Base-by-base conservation (phyloP, 2,113 vertebrate species). In the Alces alces region DNA sequence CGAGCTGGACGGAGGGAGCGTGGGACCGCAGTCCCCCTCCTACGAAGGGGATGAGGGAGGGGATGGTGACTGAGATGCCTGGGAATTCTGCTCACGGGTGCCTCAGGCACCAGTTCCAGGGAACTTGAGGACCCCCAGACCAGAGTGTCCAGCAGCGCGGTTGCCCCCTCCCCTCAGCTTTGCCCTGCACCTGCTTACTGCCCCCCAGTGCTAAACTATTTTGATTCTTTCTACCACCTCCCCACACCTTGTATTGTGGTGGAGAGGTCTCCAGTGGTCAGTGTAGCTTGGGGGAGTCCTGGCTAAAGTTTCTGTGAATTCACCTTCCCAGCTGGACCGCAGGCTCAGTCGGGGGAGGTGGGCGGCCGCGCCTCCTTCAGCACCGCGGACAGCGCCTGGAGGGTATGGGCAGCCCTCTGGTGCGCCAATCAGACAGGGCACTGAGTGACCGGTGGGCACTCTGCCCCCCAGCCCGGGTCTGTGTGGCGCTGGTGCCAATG, bases 381-480 rank as follows among this genome's bases (percentile, higher is more conserved):
- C 98, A 99, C 99, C 98, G 52, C 95, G 99, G 99, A 99, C 99
- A 99, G 97, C 73, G 66, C 84, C 83, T 30, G 1, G 21, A 16
- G 57, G 17, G 16, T 30, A 9, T 17, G 3, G 36, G 21, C n/a
- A 28, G 55, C 0, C 19, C 3, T 58, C 61, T 33, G 14, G 30
- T n/a, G 21, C 19, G 88, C 52, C 11, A 55, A 11, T 47, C 0
- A 0, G 33, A 8, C 55, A 0, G 39, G 4, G 0, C 19, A 39
- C 0, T 0, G 10, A 58, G 60, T 7, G 5, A 11, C 58, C n/a
- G 28, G 45, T 4, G 25, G 45, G 11, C 10, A 8, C 33, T 43
- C 58, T 23, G 79, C 21, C 55, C 55, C 21, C 21, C 66, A 45
- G 45, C n/a, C 30, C 0, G 9, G 33, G 28, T 11, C 60, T 2